Evolutionary conservation across 2,797 vertebrate species (phyloP).

Genomic region (Argya squamiceps): DNA sequence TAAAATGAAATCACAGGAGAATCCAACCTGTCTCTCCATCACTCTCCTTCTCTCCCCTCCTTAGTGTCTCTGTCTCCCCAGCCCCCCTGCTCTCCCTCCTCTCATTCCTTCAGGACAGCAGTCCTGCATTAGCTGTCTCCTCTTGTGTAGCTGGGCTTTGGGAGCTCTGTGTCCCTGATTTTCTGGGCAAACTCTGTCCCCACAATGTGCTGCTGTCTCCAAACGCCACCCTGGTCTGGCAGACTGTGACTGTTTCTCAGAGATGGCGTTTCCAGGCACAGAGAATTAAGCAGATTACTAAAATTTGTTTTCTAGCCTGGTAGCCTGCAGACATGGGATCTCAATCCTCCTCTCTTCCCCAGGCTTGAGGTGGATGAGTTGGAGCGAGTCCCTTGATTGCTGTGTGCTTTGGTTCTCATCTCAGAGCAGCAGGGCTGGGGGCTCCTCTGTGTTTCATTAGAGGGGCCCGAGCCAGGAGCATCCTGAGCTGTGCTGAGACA

Average conservation of each 20-base stretch:
- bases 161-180: not conserved
- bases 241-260: not conserved
- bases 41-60: not conserved
- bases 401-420: not conserved
- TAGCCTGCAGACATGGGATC: not conserved
- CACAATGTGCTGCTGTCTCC: not conserved
- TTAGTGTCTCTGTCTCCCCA: no score
- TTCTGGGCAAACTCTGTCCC: not conserved
- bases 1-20: not conserved
- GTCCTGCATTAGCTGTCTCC: not conserved
- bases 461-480: not conserved
- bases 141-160: not conserved
- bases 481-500: not conserved
- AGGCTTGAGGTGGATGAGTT: not conserved
- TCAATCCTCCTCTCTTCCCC: not conserved
- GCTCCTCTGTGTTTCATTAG: not conserved
- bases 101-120: not conserved
- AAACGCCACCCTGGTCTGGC: rapidly evolving
- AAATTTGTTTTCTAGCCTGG: not conserved
- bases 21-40: not conserved
- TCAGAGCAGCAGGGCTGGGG: not conserved
- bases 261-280: not conserved
- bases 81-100: not conserved
- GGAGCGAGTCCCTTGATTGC: not conserved
- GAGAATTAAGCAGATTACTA: not conserved